These are phyloP conservation scores for Nycticebus coucang DNA, from an alignment of 2,113 vertebrate species.

Conservation along the genomic window DNA sequence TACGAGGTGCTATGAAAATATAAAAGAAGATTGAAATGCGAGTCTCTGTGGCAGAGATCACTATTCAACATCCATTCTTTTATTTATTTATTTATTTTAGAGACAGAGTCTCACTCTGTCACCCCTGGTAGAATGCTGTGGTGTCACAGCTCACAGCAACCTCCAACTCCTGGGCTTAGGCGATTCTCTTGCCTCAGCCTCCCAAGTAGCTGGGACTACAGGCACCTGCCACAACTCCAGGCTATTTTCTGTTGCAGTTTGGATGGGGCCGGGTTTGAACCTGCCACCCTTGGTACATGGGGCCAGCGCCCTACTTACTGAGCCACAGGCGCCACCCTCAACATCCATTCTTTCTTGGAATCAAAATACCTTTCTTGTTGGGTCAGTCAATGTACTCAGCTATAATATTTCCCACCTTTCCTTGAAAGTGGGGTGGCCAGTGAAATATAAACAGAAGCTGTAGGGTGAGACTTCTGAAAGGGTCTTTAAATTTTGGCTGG, in stretches of 20 bases:
- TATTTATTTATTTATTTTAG: too few species aligned
- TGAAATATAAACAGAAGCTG: not conserved
- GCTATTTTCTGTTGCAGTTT: too few species aligned
- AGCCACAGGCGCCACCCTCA: not conserved
- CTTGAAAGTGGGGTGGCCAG: not conserved
- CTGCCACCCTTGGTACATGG: too few species aligned
- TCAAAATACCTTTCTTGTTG: not conserved
- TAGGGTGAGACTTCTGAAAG: not conserved
- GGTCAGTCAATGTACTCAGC: not conserved
- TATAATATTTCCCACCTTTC: not conserved
- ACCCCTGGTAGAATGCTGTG: too few species aligned
- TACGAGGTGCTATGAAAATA: not conserved
- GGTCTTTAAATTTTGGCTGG: not conserved
- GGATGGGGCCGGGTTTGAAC: too few species aligned
- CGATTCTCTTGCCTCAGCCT: too few species aligned
- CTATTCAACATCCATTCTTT: not conserved
- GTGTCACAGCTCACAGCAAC: too few species aligned
- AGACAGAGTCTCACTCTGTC: too few species aligned
- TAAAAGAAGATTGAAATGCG: not conserved
- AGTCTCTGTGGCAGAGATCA: not conserved
- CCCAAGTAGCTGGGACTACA: too few species aligned
- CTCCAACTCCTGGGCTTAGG: too few species aligned
- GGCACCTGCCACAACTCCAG: too few species aligned
- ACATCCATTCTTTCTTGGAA: constrained; percentile 3
- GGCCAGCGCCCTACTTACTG: too few species aligned